phyloP scores from a whole-genome alignment of 2,113 vertebrate genomes.

The Anarhynchus alexandrinus region DNA sequence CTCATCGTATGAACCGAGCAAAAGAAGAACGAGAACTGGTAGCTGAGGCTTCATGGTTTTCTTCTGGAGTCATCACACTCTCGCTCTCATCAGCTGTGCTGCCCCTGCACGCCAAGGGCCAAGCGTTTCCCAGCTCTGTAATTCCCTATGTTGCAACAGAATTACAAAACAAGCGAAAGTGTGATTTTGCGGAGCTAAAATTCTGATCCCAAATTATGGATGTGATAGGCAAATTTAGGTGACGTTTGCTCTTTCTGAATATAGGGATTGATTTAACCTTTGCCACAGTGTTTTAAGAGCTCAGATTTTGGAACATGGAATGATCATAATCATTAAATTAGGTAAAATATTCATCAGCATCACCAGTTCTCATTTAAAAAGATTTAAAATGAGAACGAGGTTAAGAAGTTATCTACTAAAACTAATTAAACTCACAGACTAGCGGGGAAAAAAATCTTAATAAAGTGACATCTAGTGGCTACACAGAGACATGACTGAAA shows the following conservation, averaged over 20 bases:
- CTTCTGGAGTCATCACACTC: not conserved
- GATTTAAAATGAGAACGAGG: not conserved
- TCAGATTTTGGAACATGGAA: not conserved
- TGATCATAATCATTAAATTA: not conserved
- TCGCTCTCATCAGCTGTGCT: not conserved
- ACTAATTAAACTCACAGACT: not conserved
- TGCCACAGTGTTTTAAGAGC: not conserved
- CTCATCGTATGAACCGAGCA: not conserved
- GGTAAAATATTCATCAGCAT: not conserved
- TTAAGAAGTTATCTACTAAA: not conserved
- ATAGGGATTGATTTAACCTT: not conserved
- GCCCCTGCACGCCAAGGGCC: accelerated
- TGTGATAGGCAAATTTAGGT: not conserved
- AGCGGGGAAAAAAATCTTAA: not conserved
- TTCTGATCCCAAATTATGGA: not conserved
- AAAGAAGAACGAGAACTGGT: not conserved
- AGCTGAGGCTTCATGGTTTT: not conserved
- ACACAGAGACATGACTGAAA: not conserved
- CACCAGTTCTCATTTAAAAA: not conserved
- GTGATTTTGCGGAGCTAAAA: not conserved
- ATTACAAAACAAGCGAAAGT: not conserved
- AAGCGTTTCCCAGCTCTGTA: not conserved
- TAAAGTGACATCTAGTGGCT: constrained; percentile 38
- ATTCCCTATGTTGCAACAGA: not conserved
- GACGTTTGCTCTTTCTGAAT: not conserved